These are phyloP conservation scores for Nanorana parkeri DNA, from an alignment of 2,113 vertebrate genomes.

Conservation along the genomic window DNA sequence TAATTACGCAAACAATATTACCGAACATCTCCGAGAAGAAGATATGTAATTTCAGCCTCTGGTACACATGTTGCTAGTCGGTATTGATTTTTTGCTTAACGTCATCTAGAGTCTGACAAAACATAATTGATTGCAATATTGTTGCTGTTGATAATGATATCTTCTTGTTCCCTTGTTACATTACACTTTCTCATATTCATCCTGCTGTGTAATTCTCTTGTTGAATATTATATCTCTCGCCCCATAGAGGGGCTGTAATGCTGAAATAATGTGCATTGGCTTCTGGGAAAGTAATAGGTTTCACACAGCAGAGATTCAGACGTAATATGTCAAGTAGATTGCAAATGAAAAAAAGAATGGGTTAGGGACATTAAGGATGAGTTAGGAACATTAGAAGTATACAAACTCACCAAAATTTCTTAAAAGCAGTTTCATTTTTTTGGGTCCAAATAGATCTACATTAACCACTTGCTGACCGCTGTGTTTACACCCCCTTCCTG, in stretches of 20 bases:
- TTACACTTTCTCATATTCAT: neutral
- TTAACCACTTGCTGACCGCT: too few relatives aligned
- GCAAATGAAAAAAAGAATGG: neutral
- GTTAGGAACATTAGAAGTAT: too few relatives aligned
- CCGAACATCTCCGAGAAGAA: neutral
- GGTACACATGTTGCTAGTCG: neutral
- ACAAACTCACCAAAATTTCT: too few relatives aligned
- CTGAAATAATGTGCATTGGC: neutral
- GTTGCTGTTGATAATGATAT: neutral
- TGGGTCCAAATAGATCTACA: too few relatives aligned
- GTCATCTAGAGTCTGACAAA: neutral
- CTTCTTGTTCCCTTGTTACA: neutral
- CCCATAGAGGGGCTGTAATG: neutral
- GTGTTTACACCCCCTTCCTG: too few relatives aligned
- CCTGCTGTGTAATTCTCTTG: conserved; percentile 2
- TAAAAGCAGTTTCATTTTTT: too few relatives aligned
- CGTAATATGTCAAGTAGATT: neutral
- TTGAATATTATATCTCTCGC: conserved; percentile 6
- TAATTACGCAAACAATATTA: neutral
- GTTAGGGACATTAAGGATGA: too few relatives aligned
- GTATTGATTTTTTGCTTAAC: neutral
- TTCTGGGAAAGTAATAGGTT: neutral
- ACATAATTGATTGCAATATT: conserved; percentile 20
- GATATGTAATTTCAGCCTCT: conserved; percentile 1
- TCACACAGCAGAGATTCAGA: neutral